phyloP scores from a whole-genome alignment of 2,888 invertebrate species.

The Acronicta alni region DNA sequence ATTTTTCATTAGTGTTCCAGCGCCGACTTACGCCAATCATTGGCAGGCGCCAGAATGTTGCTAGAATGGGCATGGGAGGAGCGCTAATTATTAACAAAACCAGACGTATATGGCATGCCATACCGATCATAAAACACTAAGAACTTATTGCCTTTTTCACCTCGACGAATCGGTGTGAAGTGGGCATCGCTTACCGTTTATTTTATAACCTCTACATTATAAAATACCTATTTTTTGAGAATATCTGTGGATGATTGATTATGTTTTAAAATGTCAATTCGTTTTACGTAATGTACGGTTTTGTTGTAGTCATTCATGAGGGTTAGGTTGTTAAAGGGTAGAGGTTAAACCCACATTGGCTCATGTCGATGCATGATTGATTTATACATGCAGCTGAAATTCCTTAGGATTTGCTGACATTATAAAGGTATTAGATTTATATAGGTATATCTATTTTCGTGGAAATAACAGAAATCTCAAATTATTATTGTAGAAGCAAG shows the following conservation, averaged over 20 bases:
- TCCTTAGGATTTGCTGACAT: constrained; percentile 9
- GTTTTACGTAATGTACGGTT: constrained; percentile 43
- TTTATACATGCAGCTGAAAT: constrained; percentile 27
- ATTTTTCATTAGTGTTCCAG: constrained; percentile 69
- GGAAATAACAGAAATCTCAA: neutral
- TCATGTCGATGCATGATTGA: constrained; percentile 44
- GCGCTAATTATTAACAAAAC: constrained; percentile 60
- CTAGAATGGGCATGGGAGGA: constrained; percentile 76
- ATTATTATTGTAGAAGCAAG: neutral
- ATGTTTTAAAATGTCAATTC: constrained; percentile 45
- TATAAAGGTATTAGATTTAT: neutral
- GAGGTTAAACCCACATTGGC: constrained; percentile 45
- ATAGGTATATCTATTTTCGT: neutral
- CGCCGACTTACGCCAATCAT: constrained; percentile 66
- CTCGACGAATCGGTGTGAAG: constrained; percentile 67
- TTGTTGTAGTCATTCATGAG: constrained; percentile 30
- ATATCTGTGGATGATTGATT: constrained; percentile 46
- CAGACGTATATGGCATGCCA: constrained; percentile 58
- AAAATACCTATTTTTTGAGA: constrained; percentile 22
- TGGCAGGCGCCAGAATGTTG: constrained; percentile 57
- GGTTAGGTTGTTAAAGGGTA: constrained; percentile 38
- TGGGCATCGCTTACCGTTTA: constrained; percentile 50
- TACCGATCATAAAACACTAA: constrained; percentile 68
- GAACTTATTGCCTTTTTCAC: constrained; percentile 68
- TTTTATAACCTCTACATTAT: constrained; percentile 43